These are phyloP conservation scores for Danio aesculapii DNA, from an alignment of 2,797 vertebrate genomes.

Conservation along the genomic window DNA sequence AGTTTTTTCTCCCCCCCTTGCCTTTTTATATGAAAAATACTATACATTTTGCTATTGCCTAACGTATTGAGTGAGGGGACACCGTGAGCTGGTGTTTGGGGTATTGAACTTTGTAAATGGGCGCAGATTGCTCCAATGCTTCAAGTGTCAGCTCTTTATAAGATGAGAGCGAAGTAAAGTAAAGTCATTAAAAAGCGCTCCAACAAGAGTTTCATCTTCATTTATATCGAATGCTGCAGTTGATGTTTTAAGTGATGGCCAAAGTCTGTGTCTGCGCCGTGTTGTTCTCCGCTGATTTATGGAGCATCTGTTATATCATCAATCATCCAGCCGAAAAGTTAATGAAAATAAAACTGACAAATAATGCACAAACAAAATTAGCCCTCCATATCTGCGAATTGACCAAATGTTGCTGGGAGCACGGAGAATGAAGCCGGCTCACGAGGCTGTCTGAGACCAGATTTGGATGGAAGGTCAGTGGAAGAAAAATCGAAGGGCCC, in stretches of 20 bases:
- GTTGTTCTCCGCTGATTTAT: slow-evolving; percentile 58
- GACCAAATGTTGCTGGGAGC: background rate
- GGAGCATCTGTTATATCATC: slow-evolving; percentile 51
- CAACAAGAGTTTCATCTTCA: slow-evolving; percentile 62
- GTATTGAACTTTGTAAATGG: slow-evolving; percentile 65
- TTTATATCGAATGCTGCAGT: slow-evolving; percentile 54
- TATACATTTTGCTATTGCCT: slow-evolving; percentile 71
- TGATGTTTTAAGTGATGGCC: slow-evolving; percentile 52
- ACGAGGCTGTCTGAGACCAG: background rate
- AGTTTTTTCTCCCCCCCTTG: slow-evolving; percentile 61
- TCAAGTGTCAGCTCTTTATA: slow-evolving; percentile 62
- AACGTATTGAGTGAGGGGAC: slow-evolving; percentile 68
- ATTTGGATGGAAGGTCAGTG: slow-evolving; percentile 19
- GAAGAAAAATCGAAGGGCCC: slow-evolving; percentile 1
- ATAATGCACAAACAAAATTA: slow-evolving; percentile 49
- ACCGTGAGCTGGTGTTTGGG: slow-evolving; percentile 45
- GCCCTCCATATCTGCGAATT: slow-evolving; percentile 24
- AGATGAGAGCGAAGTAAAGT: slow-evolving; percentile 65
- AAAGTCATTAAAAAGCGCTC: slow-evolving; percentile 66
- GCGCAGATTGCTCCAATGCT: slow-evolving; percentile 64
- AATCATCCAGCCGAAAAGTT: slow-evolving; percentile 30
- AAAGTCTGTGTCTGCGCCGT: slow-evolving; percentile 39
- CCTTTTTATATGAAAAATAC: slow-evolving; percentile 68
- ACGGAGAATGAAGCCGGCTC: background rate
- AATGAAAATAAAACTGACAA: slow-evolving; percentile 56